These are phyloP conservation scores for Heliconius hermathena DNA, from an alignment of 1,140 invertebrate genomes.

Conservation along the genomic window DNA sequence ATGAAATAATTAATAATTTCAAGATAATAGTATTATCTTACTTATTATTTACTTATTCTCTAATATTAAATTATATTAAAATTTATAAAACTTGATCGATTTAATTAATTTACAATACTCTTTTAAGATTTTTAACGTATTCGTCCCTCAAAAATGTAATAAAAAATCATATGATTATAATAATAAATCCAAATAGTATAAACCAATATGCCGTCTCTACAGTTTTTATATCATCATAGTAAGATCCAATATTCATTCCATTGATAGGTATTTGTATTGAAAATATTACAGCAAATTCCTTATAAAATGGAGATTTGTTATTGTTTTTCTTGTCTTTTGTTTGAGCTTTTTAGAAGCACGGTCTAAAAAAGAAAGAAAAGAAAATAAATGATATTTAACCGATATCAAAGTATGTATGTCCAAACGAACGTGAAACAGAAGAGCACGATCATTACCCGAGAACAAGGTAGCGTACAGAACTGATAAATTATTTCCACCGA, in stretches of 20 bases:
- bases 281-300: slow-evolving; percentile 46
- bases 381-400: neutral
- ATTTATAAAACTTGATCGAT: too few relatives aligned
- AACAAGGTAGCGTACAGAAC: slow-evolving; percentile 25
- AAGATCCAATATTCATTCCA: slow-evolving; percentile 72
- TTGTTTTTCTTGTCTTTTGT: slow-evolving; percentile 17
- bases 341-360: neutral
- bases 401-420: neutral
- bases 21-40: too few relatives aligned
- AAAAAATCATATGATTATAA: neutral
- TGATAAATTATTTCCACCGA: slow-evolving; percentile 43
- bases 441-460: slow-evolving; percentile 22
- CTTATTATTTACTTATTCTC: too few relatives aligned
- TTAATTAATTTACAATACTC: too few relatives aligned
- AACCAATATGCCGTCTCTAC: slow-evolving; percentile 32
- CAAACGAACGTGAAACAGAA: slow-evolving; percentile 11
- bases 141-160: neutral
- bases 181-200: neutral
- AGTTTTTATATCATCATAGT: slow-evolving; percentile 53
- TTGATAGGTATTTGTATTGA: slow-evolving; percentile 66
- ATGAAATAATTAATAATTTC: too few relatives aligned
- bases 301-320: slow-evolving; percentile 1
- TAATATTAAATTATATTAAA: too few relatives aligned
- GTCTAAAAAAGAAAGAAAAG: neutral
- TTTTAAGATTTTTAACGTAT: too few relatives aligned